phyloP scores from a whole-genome alignment of 2,113 vertebrate genomes.

The Microtus pennsylvanicus region DNA sequence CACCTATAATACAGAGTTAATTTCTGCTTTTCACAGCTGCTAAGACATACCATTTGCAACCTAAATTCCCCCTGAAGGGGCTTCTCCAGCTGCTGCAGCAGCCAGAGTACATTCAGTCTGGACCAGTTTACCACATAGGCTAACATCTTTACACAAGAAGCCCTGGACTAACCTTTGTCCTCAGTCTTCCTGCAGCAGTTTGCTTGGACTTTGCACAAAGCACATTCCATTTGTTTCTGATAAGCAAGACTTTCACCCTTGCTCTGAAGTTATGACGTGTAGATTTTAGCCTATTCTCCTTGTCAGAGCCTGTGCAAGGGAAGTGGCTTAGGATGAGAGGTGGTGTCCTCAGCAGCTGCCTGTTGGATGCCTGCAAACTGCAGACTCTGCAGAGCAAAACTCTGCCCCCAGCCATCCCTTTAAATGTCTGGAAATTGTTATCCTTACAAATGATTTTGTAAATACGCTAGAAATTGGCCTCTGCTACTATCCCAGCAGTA shows the following conservation, averaged over 20 bases:
- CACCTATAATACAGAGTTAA: constrained; percentile 93
- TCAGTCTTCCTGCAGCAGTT: neutral
- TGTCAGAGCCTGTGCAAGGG: neutral
- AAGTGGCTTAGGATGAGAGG: neutral
- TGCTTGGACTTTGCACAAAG: neutral
- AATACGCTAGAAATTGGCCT: constrained; percentile 69
- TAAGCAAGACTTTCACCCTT: neutral
- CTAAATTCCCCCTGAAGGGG: constrained; percentile 94
- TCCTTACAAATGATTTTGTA: constrained; percentile 72
- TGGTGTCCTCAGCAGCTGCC: neutral
- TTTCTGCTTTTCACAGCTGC: constrained; percentile 94
- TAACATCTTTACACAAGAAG: constrained; percentile 88
- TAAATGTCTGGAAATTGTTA: constrained; percentile 74
- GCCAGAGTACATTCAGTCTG: constrained; percentile 95
- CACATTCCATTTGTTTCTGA: neutral
- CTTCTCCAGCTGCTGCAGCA: constrained; percentile 93
- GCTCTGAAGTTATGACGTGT: neutral
- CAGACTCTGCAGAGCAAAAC: neutral
- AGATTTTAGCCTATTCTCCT: neutral
- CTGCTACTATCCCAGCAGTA: constrained; percentile 45
- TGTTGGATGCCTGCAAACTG: neutral
- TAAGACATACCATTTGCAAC: constrained; percentile 92
- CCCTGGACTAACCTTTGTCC: neutral
- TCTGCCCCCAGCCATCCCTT: neutral
- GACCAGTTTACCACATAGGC: constrained; percentile 93